Conservation (phyloP, 2,797 vertebrate species). For the Muraenolepis orangiensis region DNA sequence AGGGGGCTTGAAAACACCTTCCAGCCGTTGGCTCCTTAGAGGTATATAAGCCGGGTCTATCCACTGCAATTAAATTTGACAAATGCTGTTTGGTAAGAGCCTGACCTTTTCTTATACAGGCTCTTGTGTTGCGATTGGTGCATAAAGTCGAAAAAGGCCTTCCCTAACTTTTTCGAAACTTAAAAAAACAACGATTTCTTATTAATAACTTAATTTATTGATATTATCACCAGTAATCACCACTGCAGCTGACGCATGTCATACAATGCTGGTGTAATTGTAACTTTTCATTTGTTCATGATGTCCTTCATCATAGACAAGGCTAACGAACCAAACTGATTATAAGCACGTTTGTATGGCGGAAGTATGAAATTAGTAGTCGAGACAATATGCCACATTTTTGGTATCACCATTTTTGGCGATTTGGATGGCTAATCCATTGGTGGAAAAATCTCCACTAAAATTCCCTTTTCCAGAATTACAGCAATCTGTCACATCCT, state of each 20-base stretch:
- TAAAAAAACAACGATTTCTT: background rate
- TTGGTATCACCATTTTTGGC: background rate
- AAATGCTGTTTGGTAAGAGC: slow-evolving; percentile 18
- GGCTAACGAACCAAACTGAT: background rate
- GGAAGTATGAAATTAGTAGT: background rate
- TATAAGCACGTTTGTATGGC: too few species aligned
- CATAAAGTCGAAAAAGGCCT: background rate
- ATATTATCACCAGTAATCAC: background rate
- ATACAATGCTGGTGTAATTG: background rate
- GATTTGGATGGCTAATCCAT: background rate
- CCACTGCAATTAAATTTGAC: slow-evolving; percentile 25
- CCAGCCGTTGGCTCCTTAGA: slow-evolving; percentile 33
- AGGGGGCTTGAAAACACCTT: slow-evolving; percentile 31
- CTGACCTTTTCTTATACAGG: slow-evolving; percentile 6
- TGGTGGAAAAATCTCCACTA: background rate
- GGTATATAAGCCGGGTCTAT: slow-evolving; percentile 3
- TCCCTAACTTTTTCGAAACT: background rate
- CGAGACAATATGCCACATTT: background rate
- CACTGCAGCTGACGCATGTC: background rate
- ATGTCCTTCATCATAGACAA: background rate
- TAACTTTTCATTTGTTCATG: background rate
- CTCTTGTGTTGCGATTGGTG: slow-evolving; percentile 2
- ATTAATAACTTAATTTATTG: background rate
- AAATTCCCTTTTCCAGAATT: too few species aligned
- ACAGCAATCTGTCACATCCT: background rate